Evolutionary conservation across 2,797 vertebrate species (phyloP).

Genomic region (Mus minutoides): DNA sequence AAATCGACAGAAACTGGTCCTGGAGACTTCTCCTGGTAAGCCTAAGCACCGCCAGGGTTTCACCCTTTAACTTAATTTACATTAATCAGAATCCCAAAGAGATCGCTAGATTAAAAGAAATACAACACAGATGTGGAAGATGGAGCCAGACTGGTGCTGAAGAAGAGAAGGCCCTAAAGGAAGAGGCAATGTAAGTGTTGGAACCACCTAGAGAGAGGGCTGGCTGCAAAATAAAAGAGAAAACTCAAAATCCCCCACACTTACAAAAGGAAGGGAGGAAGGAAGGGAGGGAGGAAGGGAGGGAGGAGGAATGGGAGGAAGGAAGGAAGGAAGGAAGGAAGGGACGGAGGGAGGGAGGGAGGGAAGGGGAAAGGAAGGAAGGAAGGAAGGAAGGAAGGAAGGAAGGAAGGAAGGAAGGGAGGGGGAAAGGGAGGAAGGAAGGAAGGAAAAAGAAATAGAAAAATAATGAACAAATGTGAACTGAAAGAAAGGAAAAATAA

Average conservation of each 20-base stretch:
- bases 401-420: fast-evolving
- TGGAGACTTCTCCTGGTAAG: background rate
- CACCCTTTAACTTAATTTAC: background rate
- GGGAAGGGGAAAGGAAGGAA: fast-evolving
- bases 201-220: background rate
- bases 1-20: background rate
- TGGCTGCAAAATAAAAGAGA: background rate
- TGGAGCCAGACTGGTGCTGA: background rate
- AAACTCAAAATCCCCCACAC: background rate
- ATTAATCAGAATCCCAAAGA: background rate
- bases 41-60: background rate
- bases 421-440: fast-evolving
- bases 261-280: fast-evolving
- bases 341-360: background rate
- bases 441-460: background rate
- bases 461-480: background rate
- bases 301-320: fast-evolving
- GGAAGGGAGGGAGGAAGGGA: fast-evolving
- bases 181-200: fast-evolving
- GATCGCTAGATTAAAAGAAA: background rate
- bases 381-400: fast-evolving
- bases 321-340: fast-evolving
- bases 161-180: background rate
- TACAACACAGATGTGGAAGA: background rate
- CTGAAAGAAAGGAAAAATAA: background rate